A percentile compares a stretch with the other conserved stretches of the same genome.
phyloP scores from a whole-genome alignment of 2,888 invertebrate species.

The Xylophagus ater region DNA sequence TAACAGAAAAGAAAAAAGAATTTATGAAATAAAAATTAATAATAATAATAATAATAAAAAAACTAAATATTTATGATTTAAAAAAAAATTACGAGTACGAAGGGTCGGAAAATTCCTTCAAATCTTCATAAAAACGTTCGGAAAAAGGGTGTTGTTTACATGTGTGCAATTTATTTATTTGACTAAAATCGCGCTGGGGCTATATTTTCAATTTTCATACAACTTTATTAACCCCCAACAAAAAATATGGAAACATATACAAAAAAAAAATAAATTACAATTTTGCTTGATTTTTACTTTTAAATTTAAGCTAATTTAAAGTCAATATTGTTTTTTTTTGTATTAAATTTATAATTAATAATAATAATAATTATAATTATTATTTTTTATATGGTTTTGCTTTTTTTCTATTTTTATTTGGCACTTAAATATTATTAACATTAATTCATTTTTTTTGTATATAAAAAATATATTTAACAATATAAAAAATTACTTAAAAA shows the following conservation, averaged over 20 bases:
- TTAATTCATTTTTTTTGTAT: neutral
- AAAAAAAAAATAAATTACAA: conserved; percentile 4
- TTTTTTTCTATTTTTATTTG: neutral
- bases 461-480: neutral
- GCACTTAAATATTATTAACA: neutral
- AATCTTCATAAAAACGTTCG: too few species aligned
- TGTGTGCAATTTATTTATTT: too few species aligned
- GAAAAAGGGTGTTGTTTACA: too few species aligned
- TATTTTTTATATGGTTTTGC: neutral
- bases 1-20: conserved; percentile 17
- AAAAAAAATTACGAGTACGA: too few species aligned
- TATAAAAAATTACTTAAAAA: neutral
- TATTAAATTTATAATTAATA: neutral
- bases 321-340: conserved; percentile 1
- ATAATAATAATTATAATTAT: conserved; percentile 1
- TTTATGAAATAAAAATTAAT: conserved; percentile 14
- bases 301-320: too few species aligned
- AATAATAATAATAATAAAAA: conserved; percentile 16
- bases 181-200: too few species aligned
- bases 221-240: conserved; percentile 2
- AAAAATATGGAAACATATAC: neutral
- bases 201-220: neutral
- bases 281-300: too few species aligned
- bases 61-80: conserved; percentile 16
- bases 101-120: too few species aligned